phyloP scores from a whole-genome alignment of 2,113 vertebrate genomes.

The Diadophis punctatus region DNA sequence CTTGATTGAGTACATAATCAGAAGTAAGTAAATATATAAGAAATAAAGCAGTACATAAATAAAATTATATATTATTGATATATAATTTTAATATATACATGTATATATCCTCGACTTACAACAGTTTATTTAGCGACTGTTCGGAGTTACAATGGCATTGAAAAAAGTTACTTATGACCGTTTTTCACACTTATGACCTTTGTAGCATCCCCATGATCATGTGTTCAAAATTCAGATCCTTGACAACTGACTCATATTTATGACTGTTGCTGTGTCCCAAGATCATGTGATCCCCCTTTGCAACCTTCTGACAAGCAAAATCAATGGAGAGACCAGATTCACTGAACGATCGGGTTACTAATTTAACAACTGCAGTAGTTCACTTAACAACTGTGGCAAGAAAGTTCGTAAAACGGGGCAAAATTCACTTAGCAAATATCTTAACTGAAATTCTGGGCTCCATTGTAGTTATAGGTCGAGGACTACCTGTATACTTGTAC shows the following conservation, averaged over 20 bases:
- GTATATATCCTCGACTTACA: not conserved
- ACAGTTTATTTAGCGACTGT: not conserved
- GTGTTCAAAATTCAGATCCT: not conserved
- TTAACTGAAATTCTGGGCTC: not conserved
- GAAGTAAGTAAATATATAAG: not conserved
- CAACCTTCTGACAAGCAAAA: not conserved
- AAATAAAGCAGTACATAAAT: not conserved
- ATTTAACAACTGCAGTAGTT: not conserved
- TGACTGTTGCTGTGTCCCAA: not conserved
- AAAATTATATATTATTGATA: not conserved
- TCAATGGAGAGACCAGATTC: not conserved
- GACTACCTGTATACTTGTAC: not conserved
- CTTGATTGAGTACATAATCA: not conserved
- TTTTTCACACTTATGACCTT: not conserved
- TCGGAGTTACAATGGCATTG: not conserved
- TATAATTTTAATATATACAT: not conserved
- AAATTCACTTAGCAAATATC: not conserved
- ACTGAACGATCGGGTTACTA: not conserved
- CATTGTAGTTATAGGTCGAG: not conserved
- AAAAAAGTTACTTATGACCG: not conserved
- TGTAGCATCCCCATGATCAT: not conserved
- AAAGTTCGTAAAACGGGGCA: not conserved
- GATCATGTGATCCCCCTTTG: not conserved
- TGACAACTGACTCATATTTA: not conserved
- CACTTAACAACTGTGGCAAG: not conserved